Percentiles rank a stretch among this genome's conserved stretches.
phyloP scores from a whole-genome alignment of 1,140 invertebrate genomes.

The Halotydeus destructor region DNA sequence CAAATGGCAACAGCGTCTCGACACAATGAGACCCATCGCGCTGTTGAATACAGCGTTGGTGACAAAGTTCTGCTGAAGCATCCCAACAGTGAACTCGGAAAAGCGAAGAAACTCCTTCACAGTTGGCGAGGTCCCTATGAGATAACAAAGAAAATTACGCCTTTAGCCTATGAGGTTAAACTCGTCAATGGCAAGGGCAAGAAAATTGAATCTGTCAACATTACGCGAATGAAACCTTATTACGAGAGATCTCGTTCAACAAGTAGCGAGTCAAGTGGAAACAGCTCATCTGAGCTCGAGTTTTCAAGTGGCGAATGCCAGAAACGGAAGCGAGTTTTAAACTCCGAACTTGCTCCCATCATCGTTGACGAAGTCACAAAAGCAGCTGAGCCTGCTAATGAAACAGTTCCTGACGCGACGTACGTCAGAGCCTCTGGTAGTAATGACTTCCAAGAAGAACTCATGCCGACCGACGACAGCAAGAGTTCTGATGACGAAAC shows the following conservation, averaged over 20 bases:
- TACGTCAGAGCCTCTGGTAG: no score
- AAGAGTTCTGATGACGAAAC: no score
- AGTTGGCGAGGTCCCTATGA: constrained; percentile 6
- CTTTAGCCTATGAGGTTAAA: not conserved
- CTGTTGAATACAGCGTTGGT: not conserved
- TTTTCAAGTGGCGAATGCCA: no score
- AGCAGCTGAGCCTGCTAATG: no score
- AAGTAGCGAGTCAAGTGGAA: no score
- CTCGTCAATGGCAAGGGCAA: not conserved
- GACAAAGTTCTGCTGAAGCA: constrained; percentile 11
- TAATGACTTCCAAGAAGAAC: no score
- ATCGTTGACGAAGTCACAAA: no score
- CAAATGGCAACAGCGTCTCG: not conserved
- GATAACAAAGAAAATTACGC: not conserved
- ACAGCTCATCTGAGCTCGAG: not conserved
- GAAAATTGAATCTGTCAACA: not conserved
- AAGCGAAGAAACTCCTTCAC: constrained; percentile 11
- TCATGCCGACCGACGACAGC: no score
- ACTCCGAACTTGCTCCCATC: no score
- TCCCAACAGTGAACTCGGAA: constrained; percentile 8
- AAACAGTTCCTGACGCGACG: no score
- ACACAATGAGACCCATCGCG: not conserved
- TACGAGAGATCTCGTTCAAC: no score
- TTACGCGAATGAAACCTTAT: not conserved
- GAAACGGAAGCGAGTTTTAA: no score